A percentile compares a stretch with the other conserved stretches of the same genome.
Evolutionary conservation across 2,797 vertebrate genomes (phyloP).

Genomic region (Cryptoblepharus egeriae): DNA sequence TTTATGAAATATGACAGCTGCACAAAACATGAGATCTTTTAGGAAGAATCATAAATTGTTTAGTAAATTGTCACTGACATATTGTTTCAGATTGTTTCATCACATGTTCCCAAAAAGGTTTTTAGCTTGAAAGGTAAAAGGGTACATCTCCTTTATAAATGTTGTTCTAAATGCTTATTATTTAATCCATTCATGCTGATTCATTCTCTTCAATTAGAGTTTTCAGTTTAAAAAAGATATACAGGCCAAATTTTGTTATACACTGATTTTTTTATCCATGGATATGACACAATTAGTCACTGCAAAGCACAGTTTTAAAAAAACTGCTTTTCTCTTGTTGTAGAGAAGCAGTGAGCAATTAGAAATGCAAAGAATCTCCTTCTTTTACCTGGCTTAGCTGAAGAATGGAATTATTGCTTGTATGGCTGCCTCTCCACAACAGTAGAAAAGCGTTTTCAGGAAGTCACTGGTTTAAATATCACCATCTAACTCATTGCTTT

Average conservation of each 20-base stretch:
- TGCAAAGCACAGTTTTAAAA: no score
- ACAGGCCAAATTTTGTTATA: not conserved
- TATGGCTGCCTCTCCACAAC: no score
- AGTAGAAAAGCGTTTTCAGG: no score
- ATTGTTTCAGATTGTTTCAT: not conserved
- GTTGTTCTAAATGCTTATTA: not conserved
- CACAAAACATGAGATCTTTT: slow-evolving; percentile 29
- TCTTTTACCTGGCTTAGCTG: no score
- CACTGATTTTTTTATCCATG: no score
- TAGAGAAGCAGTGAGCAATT: no score
- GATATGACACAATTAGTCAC: no score
- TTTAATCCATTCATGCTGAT: not conserved
- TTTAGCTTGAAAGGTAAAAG: not conserved
- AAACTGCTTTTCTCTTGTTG: no score
- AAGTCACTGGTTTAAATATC: not conserved
- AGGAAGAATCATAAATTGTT: slow-evolving; percentile 14
- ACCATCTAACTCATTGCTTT: not conserved
- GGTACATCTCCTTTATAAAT: not conserved
- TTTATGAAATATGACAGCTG: not conserved
- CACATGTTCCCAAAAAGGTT: not conserved
- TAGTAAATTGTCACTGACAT: not conserved
- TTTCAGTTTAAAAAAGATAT: not conserved
- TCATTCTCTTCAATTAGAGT: slow-evolving; percentile 3
- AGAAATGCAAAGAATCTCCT: no score
- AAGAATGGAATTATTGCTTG: no score